Evolutionary conservation across 2,113 vertebrate species (phyloP), one percentile per base, ranked within the genome.

Genomic region (Labeo rohita): DNA sequence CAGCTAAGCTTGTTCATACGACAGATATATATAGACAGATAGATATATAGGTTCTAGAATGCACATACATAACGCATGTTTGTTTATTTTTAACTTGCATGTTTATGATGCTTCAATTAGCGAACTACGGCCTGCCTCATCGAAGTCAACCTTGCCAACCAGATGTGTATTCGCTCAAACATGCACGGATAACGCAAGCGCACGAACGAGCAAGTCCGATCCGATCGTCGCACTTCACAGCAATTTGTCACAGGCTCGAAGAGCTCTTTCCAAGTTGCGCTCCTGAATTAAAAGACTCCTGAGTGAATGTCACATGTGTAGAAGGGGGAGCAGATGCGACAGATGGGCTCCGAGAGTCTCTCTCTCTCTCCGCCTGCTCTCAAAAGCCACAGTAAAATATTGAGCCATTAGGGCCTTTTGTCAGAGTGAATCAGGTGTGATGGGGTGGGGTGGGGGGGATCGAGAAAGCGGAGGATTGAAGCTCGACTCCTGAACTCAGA

Each of bases 401-500:
- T 88, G 80, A 90, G 86, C 81, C 87, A 89, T 84, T 89, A 91
- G 90, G 88, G 65, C 73, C 86, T 84, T 92, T 90, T 91, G 85
- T 92, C 89, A 90, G 83, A 90, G 80, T 86, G 90, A 92, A 91
- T 92, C 79, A 90, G 89, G 89, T 91, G 89, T 89, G 88, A 88
- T 91, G 70, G 65, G 86, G 66, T 61, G 61, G 61, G 28, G 39
- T 45, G 65, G 39, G 72, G 50, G 43, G 72, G 74, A 43, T 78
- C 59, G 43, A 49, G 59, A 73, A 47, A 49, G 59, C 83, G 23
- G 52, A 36, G 56, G 10, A 80, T 34, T 61, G 75, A 80, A 84
- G 86, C 52, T 72, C 72, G 61, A 81, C 81, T 72, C 80, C 73
- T 80, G 86, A 87, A 89, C 85, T 84, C 78, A 76, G 75, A 77